Percentiles rank a stretch among this genome's conserved stretches.
phyloP scores from a whole-genome alignment of 2,888 invertebrate species.

The Mechanitis mazaeus region DNA sequence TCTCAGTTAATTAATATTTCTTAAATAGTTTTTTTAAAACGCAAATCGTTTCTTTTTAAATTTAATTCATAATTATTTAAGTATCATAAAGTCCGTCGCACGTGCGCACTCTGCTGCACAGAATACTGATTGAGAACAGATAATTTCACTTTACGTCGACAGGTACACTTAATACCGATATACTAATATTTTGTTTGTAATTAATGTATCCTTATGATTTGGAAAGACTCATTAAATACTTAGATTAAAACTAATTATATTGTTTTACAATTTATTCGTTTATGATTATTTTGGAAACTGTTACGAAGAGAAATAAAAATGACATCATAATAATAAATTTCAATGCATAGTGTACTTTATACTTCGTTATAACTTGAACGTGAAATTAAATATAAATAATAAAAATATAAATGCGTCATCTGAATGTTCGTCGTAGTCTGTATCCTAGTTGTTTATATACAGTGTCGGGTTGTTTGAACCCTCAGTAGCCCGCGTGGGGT shows the following conservation, averaged over 20 bases:
- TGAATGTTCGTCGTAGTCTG: conserved; percentile 26
- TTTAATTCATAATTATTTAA: conserved; percentile 69
- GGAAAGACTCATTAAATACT: too few species aligned
- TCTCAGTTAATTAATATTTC: too few species aligned
- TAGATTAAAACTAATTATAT: too few species aligned
- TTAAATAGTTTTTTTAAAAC: conserved; percentile 50
- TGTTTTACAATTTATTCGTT: too few species aligned
- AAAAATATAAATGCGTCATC: conserved; percentile 14
- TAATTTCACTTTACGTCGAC: conserved; percentile 29
- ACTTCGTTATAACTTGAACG: not conserved
- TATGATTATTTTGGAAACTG: too few species aligned
- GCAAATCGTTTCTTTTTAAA: conserved; percentile 70
- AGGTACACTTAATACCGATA: not conserved
- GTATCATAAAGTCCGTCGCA: conserved; percentile 63
- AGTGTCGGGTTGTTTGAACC: conserved; percentile 38
- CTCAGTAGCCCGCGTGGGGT: conserved; percentile 57
- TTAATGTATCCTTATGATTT: too few species aligned
- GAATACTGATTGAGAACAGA: conserved; percentile 51
- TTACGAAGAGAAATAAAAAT: too few species aligned
- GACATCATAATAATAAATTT: too few species aligned
- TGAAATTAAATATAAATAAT: not conserved
- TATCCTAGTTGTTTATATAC: conserved; percentile 48
- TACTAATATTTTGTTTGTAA: too few species aligned
- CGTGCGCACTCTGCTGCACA: conserved; percentile 51
- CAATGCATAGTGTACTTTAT: conserved; percentile 20